Evolutionary conservation across 1,140 invertebrate genomes (phyloP), one percentile per base, ranked within the genome.

Genomic region (Halyomorpha halys): DNA sequence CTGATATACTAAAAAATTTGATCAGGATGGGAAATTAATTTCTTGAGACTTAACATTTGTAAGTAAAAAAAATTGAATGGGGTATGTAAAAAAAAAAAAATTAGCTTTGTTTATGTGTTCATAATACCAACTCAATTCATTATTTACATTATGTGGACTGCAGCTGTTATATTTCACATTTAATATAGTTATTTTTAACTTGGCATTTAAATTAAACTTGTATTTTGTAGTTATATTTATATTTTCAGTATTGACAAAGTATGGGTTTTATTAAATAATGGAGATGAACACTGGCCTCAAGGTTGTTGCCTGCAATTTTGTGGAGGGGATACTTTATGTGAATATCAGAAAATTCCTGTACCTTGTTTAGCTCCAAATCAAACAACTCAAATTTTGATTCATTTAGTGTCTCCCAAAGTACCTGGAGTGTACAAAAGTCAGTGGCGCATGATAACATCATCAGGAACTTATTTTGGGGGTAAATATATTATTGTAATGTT

Each of bases 381-480:
- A 70, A 77, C 75, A 9, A 78, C 78, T 51, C 82, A 87, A 72
- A 73, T 93, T 27, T 80, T 79, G 67, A 79, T 90, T 21, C 78
- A 82, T 64, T 82, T 91, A 78, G 76, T 76, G 9, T 86, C 86
- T 74, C 89, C 90, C 19, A 69, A 77, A 27, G 71, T 77, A 60
- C 76, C 82, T 63, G 89, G 89, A 14, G 80, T 82, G n/a, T 90
- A 88, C 72, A 82, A 88, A 69, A 82, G 85, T 74, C 85, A 89
- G 76, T 94, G 90, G 89, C 81, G 89, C 66, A 82, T 93, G 80
- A 83, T 81, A 71, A 90, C 88, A 56, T 76, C 85, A 23, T 83
- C 82, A 67, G 90, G 90, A 62, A 79, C 83, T 65, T 89, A 84
- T 73, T 93, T 93, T 81, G 91, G 91, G 76, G 89, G 88, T 89